Evolutionary conservation across 2,113 vertebrate species (phyloP).

Genomic region (Gallinago jamesoni): DNA sequence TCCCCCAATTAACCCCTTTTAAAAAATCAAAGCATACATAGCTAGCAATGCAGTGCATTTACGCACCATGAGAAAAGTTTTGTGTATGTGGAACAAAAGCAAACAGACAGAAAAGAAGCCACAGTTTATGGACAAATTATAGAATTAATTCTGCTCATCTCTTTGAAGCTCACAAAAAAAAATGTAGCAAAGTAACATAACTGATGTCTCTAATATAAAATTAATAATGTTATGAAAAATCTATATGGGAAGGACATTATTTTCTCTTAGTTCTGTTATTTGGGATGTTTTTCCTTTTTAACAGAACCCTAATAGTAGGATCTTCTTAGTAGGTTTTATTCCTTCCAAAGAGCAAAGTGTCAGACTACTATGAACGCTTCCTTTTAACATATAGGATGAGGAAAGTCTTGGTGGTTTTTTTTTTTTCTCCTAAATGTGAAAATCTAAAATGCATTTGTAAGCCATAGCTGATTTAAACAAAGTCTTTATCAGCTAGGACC

Average conservation of each 20-base stretch:
- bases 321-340: neutral
- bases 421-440: neutral
- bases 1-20: neutral
- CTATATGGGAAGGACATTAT: neutral
- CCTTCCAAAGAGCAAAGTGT: neutral
- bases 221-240: neutral
- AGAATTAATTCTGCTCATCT: neutral
- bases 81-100: neutral
- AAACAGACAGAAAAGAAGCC: neutral
- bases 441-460: neutral
- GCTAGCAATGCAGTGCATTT: neutral
- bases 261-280: neutral
- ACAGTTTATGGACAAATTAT: neutral
- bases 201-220: neutral
- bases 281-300: neutral
- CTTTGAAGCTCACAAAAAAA: neutral
- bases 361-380: neutral
- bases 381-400: neutral
- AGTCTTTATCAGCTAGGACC: neutral
- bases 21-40: neutral
- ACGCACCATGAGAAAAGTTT: neutral
- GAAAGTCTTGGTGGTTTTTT: neutral
- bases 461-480: neutral
- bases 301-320: neutral
- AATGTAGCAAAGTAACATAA: neutral